phyloP scores from a whole-genome alignment of 2,888 invertebrate genomes.

The Cacoxenus indagator region DNA sequence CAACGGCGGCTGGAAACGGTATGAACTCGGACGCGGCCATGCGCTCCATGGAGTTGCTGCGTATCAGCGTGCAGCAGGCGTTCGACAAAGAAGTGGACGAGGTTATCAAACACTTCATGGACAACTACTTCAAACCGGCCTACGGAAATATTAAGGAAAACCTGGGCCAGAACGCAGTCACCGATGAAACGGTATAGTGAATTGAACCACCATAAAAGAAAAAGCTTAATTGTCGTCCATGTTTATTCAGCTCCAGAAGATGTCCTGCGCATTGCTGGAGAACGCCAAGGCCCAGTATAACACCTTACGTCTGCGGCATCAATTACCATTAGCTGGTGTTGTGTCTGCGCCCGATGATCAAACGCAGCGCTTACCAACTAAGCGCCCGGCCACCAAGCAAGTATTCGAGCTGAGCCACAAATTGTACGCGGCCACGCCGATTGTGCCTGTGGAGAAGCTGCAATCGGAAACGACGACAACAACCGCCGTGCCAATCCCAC shows the following conservation, averaged over 20 bases:
- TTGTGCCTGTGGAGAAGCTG: conserved; percentile 17
- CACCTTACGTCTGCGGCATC: conserved; percentile 49
- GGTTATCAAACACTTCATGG: conserved; percentile 75
- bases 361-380: neutral
- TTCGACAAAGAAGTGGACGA: conserved; percentile 76
- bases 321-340: conserved; percentile 23
- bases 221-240: neutral
- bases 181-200: conserved; percentile 73
- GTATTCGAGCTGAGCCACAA: conserved; percentile 37
- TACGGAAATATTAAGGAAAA: conserved; percentile 76
- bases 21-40: conserved; percentile 65
- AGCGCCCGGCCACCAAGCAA: conserved; percentile 23
- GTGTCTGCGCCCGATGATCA: neutral
- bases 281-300: conserved; percentile 69
- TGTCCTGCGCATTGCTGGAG: conserved; percentile 68
- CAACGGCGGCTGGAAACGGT: conserved; percentile 50
- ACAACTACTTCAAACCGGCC: conserved; percentile 76
- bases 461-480: conserved; percentile 23
- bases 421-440: conserved; percentile 44
- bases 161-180: conserved; percentile 74
- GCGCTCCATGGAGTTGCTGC: conserved; percentile 74
- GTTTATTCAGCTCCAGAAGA: conserved; percentile 67
- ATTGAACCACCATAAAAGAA: neutral
- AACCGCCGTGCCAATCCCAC: neutral
- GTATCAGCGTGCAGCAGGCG: conserved; percentile 75